These are phyloP conservation scores for Neria commutata DNA, from an alignment of 2,888 invertebrate genomes.

Conservation along the genomic window DNA sequence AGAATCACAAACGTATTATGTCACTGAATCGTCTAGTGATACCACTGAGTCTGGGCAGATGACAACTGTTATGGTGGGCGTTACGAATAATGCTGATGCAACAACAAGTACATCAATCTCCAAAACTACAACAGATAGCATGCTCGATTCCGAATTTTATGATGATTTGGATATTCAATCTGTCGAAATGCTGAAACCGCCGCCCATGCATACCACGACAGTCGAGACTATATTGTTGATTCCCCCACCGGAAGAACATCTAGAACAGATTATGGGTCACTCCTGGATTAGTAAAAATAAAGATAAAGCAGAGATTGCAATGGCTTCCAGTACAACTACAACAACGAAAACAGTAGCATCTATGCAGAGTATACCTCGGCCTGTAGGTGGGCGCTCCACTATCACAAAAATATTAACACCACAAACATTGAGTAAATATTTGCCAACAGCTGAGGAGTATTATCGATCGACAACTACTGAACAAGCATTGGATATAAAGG, in stretches of 20 bases:
- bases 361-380: conserved; percentile 31
- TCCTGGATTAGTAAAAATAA: conserved; percentile 41
- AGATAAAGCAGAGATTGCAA: background rate
- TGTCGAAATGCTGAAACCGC: conserved; percentile 41
- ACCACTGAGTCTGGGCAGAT: conserved; percentile 36
- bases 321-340: conserved; percentile 3
- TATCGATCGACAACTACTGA: conserved; percentile 52
- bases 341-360: conserved; percentile 18
- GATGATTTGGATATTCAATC: conserved; percentile 55
- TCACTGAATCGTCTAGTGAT: conserved; percentile 48
- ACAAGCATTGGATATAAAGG: too few relatives aligned
- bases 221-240: conserved; percentile 59
- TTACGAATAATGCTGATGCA: too few relatives aligned
- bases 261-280: conserved; percentile 49
- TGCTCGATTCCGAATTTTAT: conserved; percentile 41
- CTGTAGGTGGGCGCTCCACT: conserved; percentile 65
- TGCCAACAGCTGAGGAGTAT: conserved; percentile 60
- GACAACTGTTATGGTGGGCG: too few relatives aligned
- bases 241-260: conserved; percentile 59
- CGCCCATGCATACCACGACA: conserved; percentile 49
- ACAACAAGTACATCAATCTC: conserved; percentile 23
- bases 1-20: conserved; percentile 48
- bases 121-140: conserved; percentile 32
- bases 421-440: conserved; percentile 43
- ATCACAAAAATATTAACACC: conserved; percentile 68